Evolutionary conservation across 2,797 vertebrate species (phyloP).

Genomic region (Sebastes paucispinis): DNA sequence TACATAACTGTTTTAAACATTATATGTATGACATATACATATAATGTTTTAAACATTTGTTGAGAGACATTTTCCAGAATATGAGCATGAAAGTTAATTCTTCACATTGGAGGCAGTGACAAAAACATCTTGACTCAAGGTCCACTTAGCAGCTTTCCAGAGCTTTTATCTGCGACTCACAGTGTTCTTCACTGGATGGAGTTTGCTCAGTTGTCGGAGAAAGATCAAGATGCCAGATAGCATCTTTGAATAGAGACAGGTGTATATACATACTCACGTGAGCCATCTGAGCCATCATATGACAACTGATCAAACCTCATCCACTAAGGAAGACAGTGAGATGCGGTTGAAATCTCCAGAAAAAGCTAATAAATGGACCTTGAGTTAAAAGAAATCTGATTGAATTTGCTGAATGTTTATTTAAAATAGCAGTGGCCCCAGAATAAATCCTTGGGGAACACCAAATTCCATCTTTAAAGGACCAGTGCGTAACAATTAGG

Average conservation of each 20-base stretch:
- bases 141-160: not conserved
- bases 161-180: not conserved
- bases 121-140: no score
- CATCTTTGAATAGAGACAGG: not conserved
- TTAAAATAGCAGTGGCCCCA: not conserved
- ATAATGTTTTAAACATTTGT: not conserved
- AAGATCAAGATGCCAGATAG: not conserved
- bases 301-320: not conserved
- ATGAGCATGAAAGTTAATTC: not conserved
- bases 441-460: conserved; percentile 8
- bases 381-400: not conserved
- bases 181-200: not conserved
- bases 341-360: not conserved
- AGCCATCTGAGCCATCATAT: not conserved
- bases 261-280: no score
- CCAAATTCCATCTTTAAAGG: not conserved
- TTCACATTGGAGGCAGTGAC: not conserved
- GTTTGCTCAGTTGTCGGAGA: no score
- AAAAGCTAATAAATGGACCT: not conserved
- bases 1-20: not conserved
- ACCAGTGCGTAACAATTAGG: no score
- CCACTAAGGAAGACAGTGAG: not conserved
- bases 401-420: not conserved
- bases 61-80: not conserved
- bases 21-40: not conserved